These are phyloP conservation scores for Urocyon cinereoargenteus DNA, from an alignment of 2,797 vertebrate species.

Conservation along the genomic window DNA sequence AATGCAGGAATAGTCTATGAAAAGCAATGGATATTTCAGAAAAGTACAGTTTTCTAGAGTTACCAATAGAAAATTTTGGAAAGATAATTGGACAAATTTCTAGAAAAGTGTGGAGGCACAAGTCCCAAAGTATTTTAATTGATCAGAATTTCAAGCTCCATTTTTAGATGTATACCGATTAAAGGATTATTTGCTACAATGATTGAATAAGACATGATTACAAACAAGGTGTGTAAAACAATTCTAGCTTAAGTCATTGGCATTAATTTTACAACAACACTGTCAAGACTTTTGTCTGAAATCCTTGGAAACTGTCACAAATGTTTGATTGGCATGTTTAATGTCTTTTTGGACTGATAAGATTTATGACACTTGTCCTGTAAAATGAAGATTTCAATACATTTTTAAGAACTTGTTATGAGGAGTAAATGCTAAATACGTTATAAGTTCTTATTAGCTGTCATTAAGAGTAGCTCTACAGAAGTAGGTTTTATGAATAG, in stretches of 20 bases:
- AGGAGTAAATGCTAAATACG: background rate
- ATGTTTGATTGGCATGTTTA: background rate
- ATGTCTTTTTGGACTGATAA: background rate
- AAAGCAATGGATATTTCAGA: background rate
- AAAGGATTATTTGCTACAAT: background rate
- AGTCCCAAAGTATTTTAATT: constrained; percentile 7
- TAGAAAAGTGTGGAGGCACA: background rate
- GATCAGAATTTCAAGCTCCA: background rate
- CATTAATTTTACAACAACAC: background rate
- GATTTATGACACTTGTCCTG: background rate
- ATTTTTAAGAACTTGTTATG: background rate
- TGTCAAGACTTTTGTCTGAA: background rate
- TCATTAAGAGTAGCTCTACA: background rate
- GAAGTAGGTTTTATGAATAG: background rate
- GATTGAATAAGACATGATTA: background rate
- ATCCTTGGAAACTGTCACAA: background rate
- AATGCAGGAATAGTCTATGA: background rate
- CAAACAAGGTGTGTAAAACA: background rate
- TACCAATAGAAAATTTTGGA: background rate
- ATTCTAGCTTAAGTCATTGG: background rate
- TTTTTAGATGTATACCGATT: constrained; percentile 1
- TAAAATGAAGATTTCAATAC: background rate
- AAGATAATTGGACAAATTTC: background rate
- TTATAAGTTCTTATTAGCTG: background rate
- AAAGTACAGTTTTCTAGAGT: background rate